phyloP scores from a whole-genome alignment of 2,797 vertebrate genomes.

The Nyctalus aviator region DNA sequence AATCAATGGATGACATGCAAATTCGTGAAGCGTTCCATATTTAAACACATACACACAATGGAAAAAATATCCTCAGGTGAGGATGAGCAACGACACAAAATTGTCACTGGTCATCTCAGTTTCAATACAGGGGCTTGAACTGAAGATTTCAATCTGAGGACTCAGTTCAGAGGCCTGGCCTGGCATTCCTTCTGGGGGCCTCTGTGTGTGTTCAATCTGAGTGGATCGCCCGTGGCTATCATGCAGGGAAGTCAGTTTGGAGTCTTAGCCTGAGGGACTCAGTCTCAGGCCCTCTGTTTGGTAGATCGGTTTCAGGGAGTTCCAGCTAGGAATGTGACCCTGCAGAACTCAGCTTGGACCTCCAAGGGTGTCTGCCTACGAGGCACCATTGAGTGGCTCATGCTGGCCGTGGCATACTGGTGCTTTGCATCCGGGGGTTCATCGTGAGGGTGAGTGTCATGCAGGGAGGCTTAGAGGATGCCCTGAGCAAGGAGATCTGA shows the following conservation, averaged over 20 bases:
- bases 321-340: constrained; percentile 1
- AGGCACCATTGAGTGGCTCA: not conserved
- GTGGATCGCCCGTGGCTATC: not conserved
- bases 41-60: too few relatives aligned
- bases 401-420: not conserved
- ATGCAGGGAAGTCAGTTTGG: not conserved
- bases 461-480: not conserved
- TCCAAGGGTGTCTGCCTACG: not conserved
- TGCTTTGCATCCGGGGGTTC: not conserved
- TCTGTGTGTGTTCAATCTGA: not conserved
- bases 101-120: not conserved
- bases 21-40: too few relatives aligned
- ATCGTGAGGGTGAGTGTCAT: constrained; percentile 29
- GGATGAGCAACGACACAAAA: not conserved
- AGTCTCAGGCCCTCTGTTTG: not conserved
- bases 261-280: not conserved
- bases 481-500: not conserved
- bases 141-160: constrained; percentile 1
- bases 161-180: not conserved
- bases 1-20: not conserved
- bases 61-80: not conserved
- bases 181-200: not conserved
- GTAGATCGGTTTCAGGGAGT: not conserved
- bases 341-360: not conserved
- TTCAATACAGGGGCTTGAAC: not conserved